phyloP scores from a whole-genome alignment of 2,113 vertebrate genomes.

The Dicentrarchus labrax region DNA sequence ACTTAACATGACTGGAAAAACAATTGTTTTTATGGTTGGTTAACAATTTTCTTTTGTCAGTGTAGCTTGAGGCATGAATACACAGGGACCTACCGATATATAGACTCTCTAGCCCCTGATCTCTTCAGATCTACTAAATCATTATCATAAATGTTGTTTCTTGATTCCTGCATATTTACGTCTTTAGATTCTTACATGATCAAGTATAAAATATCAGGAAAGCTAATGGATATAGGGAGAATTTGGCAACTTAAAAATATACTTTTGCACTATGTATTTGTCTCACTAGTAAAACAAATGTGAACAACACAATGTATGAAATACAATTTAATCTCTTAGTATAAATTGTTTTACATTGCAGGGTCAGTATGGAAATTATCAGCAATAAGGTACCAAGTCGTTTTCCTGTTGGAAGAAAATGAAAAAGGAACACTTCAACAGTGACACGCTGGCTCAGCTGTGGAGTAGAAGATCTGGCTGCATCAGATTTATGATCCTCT shows the following conservation, averaged over 20 bases:
- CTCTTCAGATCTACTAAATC: background rate
- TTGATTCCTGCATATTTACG: background rate
- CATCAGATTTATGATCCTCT: conserved; percentile 39
- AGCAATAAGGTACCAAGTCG: conserved; percentile 85
- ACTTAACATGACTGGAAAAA: too few species aligned
- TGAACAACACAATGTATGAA: background rate
- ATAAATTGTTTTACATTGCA: conserved; percentile 67
- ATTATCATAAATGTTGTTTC: background rate
- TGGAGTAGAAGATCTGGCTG: conserved; percentile 48
- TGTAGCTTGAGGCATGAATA: background rate
- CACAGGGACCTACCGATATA: background rate
- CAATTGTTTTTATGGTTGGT: too few species aligned
- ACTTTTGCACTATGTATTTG: background rate
- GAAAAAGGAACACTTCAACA: conserved; percentile 15
- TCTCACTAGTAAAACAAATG: background rate
- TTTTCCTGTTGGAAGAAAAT: conserved; percentile 27
- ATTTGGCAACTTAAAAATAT: background rate
- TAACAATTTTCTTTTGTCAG: too few species aligned
- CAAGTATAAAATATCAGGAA: background rate
- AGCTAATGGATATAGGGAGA: background rate
- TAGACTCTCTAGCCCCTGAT: background rate
- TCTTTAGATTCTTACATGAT: too few species aligned
- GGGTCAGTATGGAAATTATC: conserved; percentile 97
- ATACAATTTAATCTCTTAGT: background rate
- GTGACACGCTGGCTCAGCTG: conserved; percentile 19